Evolutionary conservation across 2,113 vertebrate genomes (phyloP).

Genomic region (Phalacrocorax aristotelis): DNA sequence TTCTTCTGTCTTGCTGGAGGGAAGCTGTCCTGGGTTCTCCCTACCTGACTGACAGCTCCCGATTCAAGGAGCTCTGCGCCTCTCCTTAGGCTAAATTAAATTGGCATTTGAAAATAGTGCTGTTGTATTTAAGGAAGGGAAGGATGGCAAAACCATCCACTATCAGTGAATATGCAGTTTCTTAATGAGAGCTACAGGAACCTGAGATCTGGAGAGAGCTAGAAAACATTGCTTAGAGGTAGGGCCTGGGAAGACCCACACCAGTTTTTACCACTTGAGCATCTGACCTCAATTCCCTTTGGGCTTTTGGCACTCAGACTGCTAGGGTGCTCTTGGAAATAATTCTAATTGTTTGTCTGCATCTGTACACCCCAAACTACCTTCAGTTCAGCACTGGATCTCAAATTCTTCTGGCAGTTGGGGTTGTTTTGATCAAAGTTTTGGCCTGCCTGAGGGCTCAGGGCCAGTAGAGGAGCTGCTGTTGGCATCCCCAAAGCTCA

Average conservation of each 20-base stretch:
- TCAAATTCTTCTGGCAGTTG: neutral
- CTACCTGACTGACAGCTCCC: neutral
- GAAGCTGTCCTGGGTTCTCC: neutral
- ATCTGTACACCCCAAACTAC: neutral
- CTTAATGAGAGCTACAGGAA: neutral
- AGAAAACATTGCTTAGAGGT: neutral
- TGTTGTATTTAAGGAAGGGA: neutral
- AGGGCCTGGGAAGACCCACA: neutral
- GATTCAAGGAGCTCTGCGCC: neutral
- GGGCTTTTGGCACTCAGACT: neutral
- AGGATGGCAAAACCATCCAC: neutral
- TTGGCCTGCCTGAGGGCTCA: neutral
- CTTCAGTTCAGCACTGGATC: neutral
- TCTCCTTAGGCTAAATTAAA: neutral
- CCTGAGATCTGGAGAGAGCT: neutral
- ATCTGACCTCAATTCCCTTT: neutral
- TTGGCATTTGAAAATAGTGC: neutral
- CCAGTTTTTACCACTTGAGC: neutral
- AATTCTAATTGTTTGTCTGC: neutral
- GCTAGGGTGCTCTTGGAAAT: neutral
- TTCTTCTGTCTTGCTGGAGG: neutral
- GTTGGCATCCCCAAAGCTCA: neutral
- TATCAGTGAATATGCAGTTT: neutral
- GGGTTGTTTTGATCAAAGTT: neutral
- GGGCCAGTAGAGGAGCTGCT: neutral